A percentile compares a stretch with the other conserved stretches of the same genome.
phyloP scores from a whole-genome alignment of 2,888 invertebrate genomes.

The Ophion slaviceki region DNA sequence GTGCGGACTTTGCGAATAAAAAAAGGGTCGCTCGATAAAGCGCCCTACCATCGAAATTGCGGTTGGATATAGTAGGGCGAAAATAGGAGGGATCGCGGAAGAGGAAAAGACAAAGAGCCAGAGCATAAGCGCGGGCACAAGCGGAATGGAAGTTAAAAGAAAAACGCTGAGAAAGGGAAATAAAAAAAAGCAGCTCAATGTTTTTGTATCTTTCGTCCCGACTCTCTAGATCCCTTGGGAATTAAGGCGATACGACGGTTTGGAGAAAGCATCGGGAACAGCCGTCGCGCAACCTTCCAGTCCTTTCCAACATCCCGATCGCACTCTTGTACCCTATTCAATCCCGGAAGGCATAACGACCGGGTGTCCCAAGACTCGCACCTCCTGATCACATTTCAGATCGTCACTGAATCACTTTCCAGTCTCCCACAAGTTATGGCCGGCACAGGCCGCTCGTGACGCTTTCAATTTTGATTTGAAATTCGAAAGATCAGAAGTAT shows the following conservation, averaged over 20 bases:
- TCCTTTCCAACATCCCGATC: not conserved
- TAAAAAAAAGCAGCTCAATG: slow-evolving; percentile 8
- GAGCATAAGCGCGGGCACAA: not conserved
- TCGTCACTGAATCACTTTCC: too few relatives aligned
- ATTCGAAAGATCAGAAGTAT: too few relatives aligned
- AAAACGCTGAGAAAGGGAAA: slow-evolving; percentile 13
- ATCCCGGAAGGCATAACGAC: slow-evolving; percentile 19
- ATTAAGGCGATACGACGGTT: slow-evolving; percentile 31
- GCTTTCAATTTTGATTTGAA: too few relatives aligned
- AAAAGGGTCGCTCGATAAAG: slow-evolving; percentile 63
- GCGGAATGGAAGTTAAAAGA: slow-evolving; percentile 23
- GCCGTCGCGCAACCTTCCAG: slow-evolving; percentile 20
- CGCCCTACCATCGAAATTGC: slow-evolving; percentile 43
- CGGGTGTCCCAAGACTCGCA: not conserved
- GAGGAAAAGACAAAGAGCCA: slow-evolving; percentile 9
- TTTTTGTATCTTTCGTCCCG: slow-evolving; percentile 7
- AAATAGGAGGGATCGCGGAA: slow-evolving; percentile 13
- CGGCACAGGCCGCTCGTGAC: too few relatives aligned
- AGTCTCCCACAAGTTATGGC: too few relatives aligned
- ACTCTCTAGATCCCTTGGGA: slow-evolving; percentile 26
- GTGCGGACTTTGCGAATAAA: slow-evolving; percentile 52
- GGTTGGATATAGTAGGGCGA: slow-evolving; percentile 51
- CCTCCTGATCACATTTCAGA: not conserved
- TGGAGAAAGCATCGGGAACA: slow-evolving; percentile 33
- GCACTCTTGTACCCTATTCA: not conserved